phyloP scores from a whole-genome alignment of 2,888 invertebrate species.

The Poecilobothrus nobilitatus region DNA sequence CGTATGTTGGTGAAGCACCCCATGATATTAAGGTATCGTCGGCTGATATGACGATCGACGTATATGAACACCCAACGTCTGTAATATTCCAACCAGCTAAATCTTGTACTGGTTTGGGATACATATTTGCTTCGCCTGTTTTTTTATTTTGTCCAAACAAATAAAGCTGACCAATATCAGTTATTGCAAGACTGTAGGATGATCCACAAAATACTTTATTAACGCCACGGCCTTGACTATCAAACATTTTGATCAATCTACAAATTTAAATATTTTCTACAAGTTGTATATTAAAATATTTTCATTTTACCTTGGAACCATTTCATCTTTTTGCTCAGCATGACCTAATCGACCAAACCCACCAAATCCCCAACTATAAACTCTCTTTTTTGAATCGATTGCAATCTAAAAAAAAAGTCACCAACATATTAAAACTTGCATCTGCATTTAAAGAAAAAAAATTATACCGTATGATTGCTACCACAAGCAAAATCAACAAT shows the following conservation, averaged over 20 bases:
- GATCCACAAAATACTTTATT: conserved; percentile 76
- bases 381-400: conserved; percentile 78
- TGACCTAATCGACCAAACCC: conserved; percentile 91
- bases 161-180: conserved; percentile 63
- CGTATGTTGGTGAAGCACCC: conserved; percentile 91
- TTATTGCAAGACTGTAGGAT: conserved; percentile 76
- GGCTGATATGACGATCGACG: conserved; percentile 77
- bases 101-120: conserved; percentile 90
- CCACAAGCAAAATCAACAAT: conserved; percentile 88
- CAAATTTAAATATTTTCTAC: neutral
- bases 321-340: conserved; percentile 85
- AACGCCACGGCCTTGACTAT: conserved; percentile 74
- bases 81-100: conserved; percentile 84
- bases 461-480: conserved; percentile 73
- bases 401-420: conserved; percentile 56
- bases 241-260: conserved; percentile 80
- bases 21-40: conserved; percentile 86
- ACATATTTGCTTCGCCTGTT: conserved; percentile 93
- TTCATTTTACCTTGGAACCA: conserved; percentile 53
- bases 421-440: neutral
- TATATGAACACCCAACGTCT: conserved; percentile 72
- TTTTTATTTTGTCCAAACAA: conserved; percentile 88
- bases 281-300: neutral
- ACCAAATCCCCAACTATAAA: conserved; percentile 93
- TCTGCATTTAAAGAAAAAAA: neutral